Evolutionary conservation across 2,113 vertebrate genomes (phyloP).

Genomic region (Setophaga petechia): DNA sequence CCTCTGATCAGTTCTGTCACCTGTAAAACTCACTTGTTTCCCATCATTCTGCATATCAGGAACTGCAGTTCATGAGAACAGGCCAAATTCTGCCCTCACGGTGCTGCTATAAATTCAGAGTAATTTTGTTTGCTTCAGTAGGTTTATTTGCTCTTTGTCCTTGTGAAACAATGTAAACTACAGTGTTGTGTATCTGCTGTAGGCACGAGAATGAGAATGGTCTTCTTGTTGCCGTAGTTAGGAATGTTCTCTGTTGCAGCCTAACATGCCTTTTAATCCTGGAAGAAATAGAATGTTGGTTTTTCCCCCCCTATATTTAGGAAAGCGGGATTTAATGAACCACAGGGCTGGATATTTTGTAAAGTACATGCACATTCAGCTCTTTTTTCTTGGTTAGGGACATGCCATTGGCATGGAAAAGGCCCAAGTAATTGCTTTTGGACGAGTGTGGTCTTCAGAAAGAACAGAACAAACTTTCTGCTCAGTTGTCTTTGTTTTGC

Average conservation of each 20-base stretch:
- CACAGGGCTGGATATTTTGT: slow-evolving; percentile 44
- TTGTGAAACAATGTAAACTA: background rate
- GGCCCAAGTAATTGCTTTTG: background rate
- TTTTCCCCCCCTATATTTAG: background rate
- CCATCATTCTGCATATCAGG: background rate
- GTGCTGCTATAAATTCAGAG: background rate
- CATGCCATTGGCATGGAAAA: slow-evolving; percentile 42
- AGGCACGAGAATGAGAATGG: background rate
- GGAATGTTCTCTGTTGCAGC: background rate
- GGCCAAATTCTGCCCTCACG: rapidly evolving
- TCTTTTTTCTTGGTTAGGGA: slow-evolving; percentile 52
- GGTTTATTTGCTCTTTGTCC: background rate
- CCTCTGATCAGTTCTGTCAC: background rate
- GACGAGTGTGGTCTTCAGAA: background rate
- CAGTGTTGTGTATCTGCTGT: background rate
- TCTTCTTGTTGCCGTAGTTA: background rate
- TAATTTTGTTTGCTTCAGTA: background rate
- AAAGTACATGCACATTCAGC: slow-evolving; percentile 64
- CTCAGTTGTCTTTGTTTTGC: background rate
- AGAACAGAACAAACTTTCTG: slow-evolving; percentile 16
- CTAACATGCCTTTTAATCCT: background rate
- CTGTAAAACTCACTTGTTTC: background rate
- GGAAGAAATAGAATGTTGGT: background rate
- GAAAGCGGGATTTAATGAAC: slow-evolving; percentile 38
- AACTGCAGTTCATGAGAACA: background rate